These are phyloP conservation scores for Parasteatoda lunata DNA, from an alignment of 2,888 invertebrate genomes.

Conservation along the genomic window DNA sequence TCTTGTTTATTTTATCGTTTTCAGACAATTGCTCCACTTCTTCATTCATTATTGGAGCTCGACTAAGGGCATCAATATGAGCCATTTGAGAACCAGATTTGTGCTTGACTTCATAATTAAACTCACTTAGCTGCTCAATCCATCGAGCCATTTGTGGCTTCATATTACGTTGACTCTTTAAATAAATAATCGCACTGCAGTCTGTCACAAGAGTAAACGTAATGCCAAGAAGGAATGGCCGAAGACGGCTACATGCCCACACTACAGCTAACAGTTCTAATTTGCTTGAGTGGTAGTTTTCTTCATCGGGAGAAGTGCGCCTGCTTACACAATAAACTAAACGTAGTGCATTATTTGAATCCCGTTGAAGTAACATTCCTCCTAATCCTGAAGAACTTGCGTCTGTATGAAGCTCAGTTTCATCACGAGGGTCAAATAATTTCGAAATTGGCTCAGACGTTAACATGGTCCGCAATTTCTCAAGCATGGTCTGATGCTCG, in stretches of 20 bases:
- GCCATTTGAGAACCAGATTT: not conserved
- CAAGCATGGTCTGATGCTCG: too few relatives aligned
- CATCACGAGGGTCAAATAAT: too few relatives aligned
- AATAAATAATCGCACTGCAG: not conserved
- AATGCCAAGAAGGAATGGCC: not conserved
- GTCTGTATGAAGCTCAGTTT: too few relatives aligned
- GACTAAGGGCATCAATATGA: not conserved
- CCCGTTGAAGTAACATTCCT: too few relatives aligned
- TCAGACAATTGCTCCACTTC: not conserved
- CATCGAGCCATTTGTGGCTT: conserved; percentile 5
- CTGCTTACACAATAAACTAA: too few relatives aligned
- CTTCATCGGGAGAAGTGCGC: too few relatives aligned
- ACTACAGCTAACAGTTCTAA: not conserved
- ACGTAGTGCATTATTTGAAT: too few relatives aligned
- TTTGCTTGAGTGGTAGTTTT: too few relatives aligned
- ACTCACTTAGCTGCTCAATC: not conserved
- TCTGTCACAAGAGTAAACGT: not conserved
- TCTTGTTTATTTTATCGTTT: not conserved
- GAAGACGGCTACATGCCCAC: not conserved
- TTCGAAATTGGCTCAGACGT: too few relatives aligned
- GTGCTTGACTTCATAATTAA: not conserved
- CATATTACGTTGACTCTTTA: conserved; percentile 12
- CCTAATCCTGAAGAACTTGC: too few relatives aligned
- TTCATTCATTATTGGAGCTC: not conserved
- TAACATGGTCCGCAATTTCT: too few relatives aligned